Evolutionary conservation across 2,113 vertebrate species (phyloP).

Genomic region (Antennarius striatus): DNA sequence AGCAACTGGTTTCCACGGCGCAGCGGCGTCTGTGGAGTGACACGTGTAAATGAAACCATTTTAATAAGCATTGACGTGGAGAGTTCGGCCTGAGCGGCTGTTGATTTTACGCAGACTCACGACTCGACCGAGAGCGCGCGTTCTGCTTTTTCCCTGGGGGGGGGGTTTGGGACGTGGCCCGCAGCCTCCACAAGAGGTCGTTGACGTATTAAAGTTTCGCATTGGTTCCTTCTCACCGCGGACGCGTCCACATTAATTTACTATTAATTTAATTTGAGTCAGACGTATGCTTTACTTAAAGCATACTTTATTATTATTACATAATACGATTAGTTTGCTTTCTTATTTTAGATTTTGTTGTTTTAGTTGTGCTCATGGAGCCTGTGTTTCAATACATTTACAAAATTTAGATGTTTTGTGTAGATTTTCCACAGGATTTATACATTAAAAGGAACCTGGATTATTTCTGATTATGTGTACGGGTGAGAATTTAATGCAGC

Average conservation of each 20-base stretch:
- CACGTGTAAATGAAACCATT: slow-evolving; percentile 55
- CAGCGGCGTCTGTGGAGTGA: slow-evolving; percentile 46
- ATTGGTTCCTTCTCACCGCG: not conserved
- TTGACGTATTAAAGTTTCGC: slow-evolving; percentile 72
- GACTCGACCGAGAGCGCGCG: not conserved
- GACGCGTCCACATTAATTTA: not conserved
- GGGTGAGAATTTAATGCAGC: not conserved
- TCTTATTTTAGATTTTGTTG: no score
- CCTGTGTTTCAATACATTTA: not conserved
- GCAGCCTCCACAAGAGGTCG: slow-evolving; percentile 80
- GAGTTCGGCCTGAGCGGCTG: not conserved
- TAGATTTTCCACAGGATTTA: not conserved
- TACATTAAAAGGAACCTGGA: no score
- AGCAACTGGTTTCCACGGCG: slow-evolving; percentile 27
- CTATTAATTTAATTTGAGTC: not conserved
- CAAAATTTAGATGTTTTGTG: no score
- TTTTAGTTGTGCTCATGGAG: not conserved
- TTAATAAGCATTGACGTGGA: slow-evolving; percentile 39
- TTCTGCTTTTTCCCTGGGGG: not conserved
- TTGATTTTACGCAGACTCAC: not conserved
- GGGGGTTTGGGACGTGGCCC: slow-evolving; percentile 27
- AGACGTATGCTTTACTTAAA: not conserved
- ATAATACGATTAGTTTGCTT: not conserved
- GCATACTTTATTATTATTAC: not conserved
- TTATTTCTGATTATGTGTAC: not conserved